These are phyloP conservation scores for Orcinus orca DNA, from an alignment of 2,113 vertebrate genomes.

Conservation along the genomic window DNA sequence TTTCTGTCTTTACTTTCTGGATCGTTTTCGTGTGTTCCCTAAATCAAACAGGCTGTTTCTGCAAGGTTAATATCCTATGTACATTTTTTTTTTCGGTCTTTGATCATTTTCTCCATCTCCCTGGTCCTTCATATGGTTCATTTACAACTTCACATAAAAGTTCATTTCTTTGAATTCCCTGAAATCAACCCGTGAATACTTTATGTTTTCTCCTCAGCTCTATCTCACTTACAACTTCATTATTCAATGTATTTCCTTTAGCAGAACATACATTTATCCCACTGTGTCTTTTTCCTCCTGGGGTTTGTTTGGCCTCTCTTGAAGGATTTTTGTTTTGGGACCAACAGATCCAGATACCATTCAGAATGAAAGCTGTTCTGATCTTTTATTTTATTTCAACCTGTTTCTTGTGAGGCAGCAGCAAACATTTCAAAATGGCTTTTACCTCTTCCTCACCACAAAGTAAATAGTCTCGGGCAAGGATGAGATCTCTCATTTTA, in stretches of 20 bases:
- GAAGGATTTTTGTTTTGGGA: constrained; percentile 52
- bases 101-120: constrained; percentile 53
- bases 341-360: constrained; percentile 43
- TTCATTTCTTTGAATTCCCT: constrained; percentile 57
- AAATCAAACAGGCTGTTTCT: constrained; percentile 61
- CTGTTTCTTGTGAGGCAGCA: constrained; percentile 35
- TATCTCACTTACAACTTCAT: neutral
- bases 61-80: constrained; percentile 62
- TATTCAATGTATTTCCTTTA: constrained; percentile 48
- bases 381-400: constrained; percentile 45
- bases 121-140: constrained; percentile 28
- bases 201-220: constrained; percentile 41
- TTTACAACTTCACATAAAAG: constrained; percentile 73
- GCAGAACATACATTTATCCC: constrained; percentile 8
- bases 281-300: constrained; percentile 40
- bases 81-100: constrained; percentile 14
- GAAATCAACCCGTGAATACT: constrained; percentile 56
- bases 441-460: constrained; percentile 27
- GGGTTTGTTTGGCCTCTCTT: constrained; percentile 36
- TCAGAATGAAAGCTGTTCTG: constrained; percentile 38
- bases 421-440: constrained; percentile 28
- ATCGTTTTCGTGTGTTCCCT: constrained; percentile 42
- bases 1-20: constrained; percentile 51
- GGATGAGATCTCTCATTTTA: neutral
- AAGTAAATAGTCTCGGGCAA: constrained; percentile 16